These are phyloP conservation scores for Neosilurus hyrtlii DNA, from an alignment of 2,797 vertebrate species.

Conservation along the genomic window DNA sequence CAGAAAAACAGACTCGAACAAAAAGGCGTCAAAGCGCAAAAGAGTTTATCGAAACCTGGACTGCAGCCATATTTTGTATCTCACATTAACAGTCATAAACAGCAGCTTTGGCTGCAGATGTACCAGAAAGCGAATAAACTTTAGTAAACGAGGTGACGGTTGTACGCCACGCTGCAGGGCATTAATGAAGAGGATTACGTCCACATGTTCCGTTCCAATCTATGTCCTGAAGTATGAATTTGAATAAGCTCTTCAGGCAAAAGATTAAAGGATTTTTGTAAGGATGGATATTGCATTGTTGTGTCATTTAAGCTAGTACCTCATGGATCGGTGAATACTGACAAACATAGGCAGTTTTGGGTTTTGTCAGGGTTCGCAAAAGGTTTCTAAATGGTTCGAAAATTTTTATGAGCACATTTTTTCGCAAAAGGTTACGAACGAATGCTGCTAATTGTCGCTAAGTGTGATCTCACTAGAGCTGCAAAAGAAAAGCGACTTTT, in stretches of 20 bases:
- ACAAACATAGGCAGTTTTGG: too few relatives aligned
- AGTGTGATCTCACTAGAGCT: too few relatives aligned
- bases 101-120: not conserved
- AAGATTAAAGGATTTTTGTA: not conserved
- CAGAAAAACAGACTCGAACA: not conserved
- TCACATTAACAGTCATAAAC: not conserved
- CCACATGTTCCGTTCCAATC: not conserved
- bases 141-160: not conserved
- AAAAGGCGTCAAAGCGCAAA: not conserved
- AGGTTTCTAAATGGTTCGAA: too few relatives aligned
- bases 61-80: slow-evolving; percentile 18
- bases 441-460: too few relatives aligned
- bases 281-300: not conserved
- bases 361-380: too few relatives aligned
- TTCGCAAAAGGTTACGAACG: too few relatives aligned
- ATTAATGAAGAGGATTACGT: not conserved
- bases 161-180: not conserved
- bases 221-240: not conserved
- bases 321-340: too few relatives aligned
- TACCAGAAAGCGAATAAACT: not conserved
- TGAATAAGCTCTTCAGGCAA: not conserved
- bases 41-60: slow-evolving; percentile 21
- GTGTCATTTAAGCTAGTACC: not conserved
- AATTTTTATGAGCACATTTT: too few relatives aligned
- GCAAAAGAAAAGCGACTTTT: too few relatives aligned